phyloP scores from a whole-genome alignment of 2,113 vertebrate genomes.

The Murina feae region DNA sequence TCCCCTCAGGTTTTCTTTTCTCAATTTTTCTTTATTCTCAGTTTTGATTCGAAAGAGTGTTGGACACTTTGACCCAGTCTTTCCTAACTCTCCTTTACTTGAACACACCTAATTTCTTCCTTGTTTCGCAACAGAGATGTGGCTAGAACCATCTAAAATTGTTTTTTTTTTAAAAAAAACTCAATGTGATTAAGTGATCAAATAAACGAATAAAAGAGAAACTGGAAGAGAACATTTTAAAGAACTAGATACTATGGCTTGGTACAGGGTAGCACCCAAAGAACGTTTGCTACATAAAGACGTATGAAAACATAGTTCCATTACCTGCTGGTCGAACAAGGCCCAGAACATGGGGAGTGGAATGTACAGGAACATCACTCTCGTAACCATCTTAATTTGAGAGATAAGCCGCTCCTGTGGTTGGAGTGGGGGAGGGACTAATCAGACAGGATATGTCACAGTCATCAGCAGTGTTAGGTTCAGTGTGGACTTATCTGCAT shows the following conservation, averaged over 20 bases:
- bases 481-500: background rate
- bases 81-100: background rate
- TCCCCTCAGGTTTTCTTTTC: background rate
- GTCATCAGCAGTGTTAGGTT: background rate
- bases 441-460: background rate
- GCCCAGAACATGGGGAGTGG: constrained; percentile 99
- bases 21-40: background rate
- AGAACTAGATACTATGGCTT: background rate
- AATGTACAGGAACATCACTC: constrained; percentile 93
- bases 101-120: background rate
- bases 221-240: background rate
- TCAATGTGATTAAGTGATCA: background rate
- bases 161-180: background rate
- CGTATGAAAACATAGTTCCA: background rate
- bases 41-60: background rate
- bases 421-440: background rate
- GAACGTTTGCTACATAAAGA: background rate
- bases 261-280: accelerated
- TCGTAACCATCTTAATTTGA: constrained; percentile 94
- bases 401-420: constrained; percentile 90
- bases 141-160: background rate
- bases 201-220: background rate
- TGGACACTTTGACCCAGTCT: background rate
- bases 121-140: background rate
- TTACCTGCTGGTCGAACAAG: constrained; percentile 97